Conservation (phyloP, 2,113 vertebrate genomes). For the Sus scrofa region DNA sequence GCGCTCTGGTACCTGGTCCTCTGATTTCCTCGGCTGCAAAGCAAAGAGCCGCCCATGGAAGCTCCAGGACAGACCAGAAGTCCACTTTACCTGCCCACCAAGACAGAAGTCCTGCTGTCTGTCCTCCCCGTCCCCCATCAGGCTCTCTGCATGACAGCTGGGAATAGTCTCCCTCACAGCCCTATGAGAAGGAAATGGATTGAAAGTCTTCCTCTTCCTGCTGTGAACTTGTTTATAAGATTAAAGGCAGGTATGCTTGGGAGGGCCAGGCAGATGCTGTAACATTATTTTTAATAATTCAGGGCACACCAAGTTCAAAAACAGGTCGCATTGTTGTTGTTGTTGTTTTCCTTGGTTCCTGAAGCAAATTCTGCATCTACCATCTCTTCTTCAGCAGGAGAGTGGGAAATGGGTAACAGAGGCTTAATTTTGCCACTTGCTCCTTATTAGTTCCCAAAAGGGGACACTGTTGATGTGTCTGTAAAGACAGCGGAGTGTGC, state of each 20-base stretch:
- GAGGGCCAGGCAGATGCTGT: neutral
- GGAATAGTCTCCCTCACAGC: neutral
- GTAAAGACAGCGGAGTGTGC: neutral
- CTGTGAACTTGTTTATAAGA: constrained; percentile 64
- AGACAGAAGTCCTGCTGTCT: neutral
- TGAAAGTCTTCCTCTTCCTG: constrained; percentile 60
- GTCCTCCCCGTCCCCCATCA: neutral
- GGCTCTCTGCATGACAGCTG: neutral
- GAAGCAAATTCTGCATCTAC: neutral
- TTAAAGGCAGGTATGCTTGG: constrained; percentile 66
- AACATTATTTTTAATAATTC: constrained; percentile 66
- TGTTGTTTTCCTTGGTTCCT: neutral
- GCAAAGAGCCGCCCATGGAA: neutral
- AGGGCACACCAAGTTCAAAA: constrained; percentile 35
- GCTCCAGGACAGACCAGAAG: neutral
- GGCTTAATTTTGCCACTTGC: neutral
- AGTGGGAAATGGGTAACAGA: neutral
- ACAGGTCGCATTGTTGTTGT: constrained; percentile 12
- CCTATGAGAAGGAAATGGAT: constrained; percentile 6
- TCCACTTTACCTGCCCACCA: neutral
- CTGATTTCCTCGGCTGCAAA: neutral
- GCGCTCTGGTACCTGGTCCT: neutral
- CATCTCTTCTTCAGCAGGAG: neutral
- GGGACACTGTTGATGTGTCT: neutral
- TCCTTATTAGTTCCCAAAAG: neutral